Percentiles rank a stretch among this genome's conserved stretches.
Conservation (phyloP, 1,140 invertebrate genomes). For the Vanessa atalanta region DNA sequence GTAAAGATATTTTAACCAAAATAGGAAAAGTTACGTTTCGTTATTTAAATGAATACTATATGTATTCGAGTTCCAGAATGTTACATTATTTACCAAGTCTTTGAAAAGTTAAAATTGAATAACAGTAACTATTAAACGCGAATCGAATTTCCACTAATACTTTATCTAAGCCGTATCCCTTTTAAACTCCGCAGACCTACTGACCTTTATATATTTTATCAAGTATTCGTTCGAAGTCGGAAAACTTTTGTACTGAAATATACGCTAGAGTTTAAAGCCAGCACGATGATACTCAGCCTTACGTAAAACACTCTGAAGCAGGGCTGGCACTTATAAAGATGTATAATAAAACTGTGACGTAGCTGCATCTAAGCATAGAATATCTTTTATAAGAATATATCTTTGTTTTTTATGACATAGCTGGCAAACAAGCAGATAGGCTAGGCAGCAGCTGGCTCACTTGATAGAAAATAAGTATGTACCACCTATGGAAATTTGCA, state of each 20-base stretch:
- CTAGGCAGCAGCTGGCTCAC: no score
- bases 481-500: no score
- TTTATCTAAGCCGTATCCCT: not conserved
- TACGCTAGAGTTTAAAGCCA: conserved; percentile 16
- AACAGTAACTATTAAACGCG: not conserved
- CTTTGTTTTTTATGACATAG: no score
- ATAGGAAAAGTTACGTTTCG: no score
- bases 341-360: not conserved
- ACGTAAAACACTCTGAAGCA: conserved; percentile 7
- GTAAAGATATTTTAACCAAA: no score
- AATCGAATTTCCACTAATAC: not conserved
- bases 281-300: conserved; percentile 19
- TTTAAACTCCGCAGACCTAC: conserved; percentile 15
- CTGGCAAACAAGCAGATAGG: no score
- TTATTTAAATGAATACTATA: no score
- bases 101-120: not conserved
- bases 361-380: not conserved
- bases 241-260: conserved; percentile 31
- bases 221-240: conserved; percentile 18
- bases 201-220: conserved; percentile 24
- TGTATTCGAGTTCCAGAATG: no score
- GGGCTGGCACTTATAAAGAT: not conserved
- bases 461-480: no score
- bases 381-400: no score
- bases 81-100: no score